Percentiles rank a stretch among this genome's conserved stretches.
phyloP scores from a whole-genome alignment of 2,113 vertebrate species.

The Bolborhynchus lineola region DNA sequence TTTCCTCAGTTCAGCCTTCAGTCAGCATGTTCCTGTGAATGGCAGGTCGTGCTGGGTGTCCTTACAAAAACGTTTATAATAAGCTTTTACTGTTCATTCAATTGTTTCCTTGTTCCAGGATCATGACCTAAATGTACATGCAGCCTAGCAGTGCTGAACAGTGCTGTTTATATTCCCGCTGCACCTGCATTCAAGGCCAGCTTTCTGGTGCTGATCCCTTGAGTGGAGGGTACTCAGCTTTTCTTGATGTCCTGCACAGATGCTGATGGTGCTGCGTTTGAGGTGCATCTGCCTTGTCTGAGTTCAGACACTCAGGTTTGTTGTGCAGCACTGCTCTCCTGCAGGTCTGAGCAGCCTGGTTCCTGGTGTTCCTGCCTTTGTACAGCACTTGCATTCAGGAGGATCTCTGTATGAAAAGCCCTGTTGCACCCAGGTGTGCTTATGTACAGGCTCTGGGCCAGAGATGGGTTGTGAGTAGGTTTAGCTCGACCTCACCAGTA shows the following conservation, averaged over 20 bases:
- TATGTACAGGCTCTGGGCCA: neutral
- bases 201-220: neutral
- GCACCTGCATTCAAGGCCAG: neutral
- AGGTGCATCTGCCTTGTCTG: neutral
- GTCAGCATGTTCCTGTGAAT: neutral
- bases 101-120: neutral
- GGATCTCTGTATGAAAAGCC: neutral
- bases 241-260: neutral
- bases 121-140: neutral
- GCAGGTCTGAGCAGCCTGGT: neutral
- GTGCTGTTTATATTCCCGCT: neutral
- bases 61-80: neutral
- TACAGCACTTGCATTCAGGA: neutral
- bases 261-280: neutral
- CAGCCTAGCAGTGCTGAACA: neutral
- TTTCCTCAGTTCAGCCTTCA: neutral
- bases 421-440: neutral
- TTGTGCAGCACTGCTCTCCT: neutral
- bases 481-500: accelerated
- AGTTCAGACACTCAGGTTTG: neutral
- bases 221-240: neutral
- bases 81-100: neutral
- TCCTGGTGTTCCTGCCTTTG: neutral
- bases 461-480: neutral
- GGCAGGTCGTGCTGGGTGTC: neutral